phyloP scores from a whole-genome alignment of 2,113 vertebrate species.

The Oreochromis niloticus region DNA sequence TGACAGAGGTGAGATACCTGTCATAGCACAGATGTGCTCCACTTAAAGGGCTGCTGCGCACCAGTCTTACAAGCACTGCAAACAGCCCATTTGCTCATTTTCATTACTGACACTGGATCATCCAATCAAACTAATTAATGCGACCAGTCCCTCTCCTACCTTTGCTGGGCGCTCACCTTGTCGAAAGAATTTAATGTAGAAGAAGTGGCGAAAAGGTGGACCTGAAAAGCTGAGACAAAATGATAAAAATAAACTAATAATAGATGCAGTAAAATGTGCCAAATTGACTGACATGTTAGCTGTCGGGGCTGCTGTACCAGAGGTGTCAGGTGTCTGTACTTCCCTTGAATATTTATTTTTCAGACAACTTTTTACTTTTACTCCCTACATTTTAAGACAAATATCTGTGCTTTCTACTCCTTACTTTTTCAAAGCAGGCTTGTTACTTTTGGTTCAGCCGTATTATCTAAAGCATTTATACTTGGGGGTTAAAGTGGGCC shows the following conservation, averaged over 20 bases:
- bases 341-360: not conserved
- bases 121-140: not conserved
- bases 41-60: not conserved
- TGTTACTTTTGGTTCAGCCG: not conserved
- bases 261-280: not conserved
- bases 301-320: not conserved
- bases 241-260: not conserved
- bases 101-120: not conserved
- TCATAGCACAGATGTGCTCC: not conserved
- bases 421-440: not conserved
- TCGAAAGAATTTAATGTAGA: not conserved
- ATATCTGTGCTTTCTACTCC: not conserved
- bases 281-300: not conserved
- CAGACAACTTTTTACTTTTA: not conserved
- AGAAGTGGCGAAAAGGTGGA: not conserved
- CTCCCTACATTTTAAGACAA: not conserved
- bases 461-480: not conserved
- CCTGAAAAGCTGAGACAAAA: not conserved
- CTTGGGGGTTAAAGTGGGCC: not conserved
- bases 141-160: rapidly evolving
- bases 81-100: not conserved
- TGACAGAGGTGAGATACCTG: not conserved
- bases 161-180: not conserved
- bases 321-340: not conserved
- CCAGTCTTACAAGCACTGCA: not conserved